phyloP scores from a whole-genome alignment of 2,888 invertebrate genomes.

The Abrostola triplasia region DNA sequence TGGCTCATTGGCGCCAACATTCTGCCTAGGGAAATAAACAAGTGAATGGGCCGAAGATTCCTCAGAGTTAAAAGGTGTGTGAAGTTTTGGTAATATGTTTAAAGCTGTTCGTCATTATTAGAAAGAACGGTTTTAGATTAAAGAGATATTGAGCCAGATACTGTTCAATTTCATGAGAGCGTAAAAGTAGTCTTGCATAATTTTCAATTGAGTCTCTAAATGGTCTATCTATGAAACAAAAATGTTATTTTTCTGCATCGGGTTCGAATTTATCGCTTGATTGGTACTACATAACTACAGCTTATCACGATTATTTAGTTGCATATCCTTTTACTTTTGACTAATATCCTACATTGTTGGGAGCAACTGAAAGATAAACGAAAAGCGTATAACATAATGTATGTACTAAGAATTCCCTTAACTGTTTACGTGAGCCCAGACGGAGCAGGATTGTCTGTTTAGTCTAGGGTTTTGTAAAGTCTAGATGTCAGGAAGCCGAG shows the following conservation, averaged over 20 bases:
- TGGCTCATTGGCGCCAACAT: slow-evolving; percentile 64
- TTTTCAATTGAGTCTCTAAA: no score
- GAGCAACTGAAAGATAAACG: slow-evolving; percentile 9
- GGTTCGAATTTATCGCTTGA: no score
- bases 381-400: slow-evolving; percentile 7
- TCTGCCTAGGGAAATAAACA: slow-evolving; percentile 62
- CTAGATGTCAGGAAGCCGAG: slow-evolving; percentile 67
- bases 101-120: background rate
- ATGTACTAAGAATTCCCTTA: slow-evolving; percentile 49
- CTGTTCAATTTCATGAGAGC: no score
- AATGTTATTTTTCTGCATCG: no score
- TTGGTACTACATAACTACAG: no score
- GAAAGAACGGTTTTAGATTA: background rate
- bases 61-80: slow-evolving; percentile 46
- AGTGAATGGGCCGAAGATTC: slow-evolving; percentile 51
- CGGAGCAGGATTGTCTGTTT: slow-evolving; percentile 60
- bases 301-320: no score
- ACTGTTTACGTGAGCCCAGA: slow-evolving; percentile 54
- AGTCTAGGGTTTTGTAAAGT: slow-evolving; percentile 66
- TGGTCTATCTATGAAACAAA: no score
- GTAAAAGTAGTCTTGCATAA: no score
- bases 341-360: background rate
- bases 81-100: background rate
- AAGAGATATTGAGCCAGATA: background rate
- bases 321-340: no score